A percentile compares a stretch with the other conserved stretches of the same genome.
Conservation (phyloP, 2,113 vertebrate genomes). For the Albula glossodonta region DNA sequence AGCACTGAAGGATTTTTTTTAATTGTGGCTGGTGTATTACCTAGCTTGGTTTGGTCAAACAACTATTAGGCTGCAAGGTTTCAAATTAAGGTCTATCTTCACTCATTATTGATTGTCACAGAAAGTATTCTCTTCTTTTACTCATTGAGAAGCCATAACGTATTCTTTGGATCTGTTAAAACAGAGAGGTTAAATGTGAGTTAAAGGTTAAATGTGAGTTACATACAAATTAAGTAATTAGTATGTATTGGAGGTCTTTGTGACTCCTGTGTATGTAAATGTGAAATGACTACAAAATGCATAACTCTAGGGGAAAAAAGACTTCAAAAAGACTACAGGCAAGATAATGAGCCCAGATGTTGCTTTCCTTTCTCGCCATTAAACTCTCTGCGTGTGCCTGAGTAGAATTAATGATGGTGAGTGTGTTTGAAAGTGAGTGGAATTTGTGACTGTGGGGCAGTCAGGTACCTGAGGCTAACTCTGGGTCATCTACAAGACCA, state of each 20-base stretch:
- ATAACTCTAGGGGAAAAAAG: not conserved
- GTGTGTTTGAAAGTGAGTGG: not conserved
- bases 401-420: not conserved
- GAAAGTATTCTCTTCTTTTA: not conserved
- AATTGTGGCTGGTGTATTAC: not conserved
- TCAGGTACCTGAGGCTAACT: no score
- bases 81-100: not conserved
- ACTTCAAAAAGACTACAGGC: not conserved
- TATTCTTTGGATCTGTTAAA: not conserved
- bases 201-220: not conserved
- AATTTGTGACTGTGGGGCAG: no score
- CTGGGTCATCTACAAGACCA: no score
- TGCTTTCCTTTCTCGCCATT: not conserved
- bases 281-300: not conserved
- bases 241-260: not conserved
- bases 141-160: not conserved
- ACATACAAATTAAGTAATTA: not conserved
- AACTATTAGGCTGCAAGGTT: not conserved
- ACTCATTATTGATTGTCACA: not conserved
- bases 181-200: not conserved
- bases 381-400: not conserved
- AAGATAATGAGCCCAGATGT: not conserved
- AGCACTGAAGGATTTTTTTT: not conserved
- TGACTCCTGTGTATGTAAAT: not conserved
- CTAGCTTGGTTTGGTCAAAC: not conserved